Evolutionary conservation across 1,140 invertebrate species (phyloP), one percentile per base, ranked within the genome.

Genomic region (Pinna nobilis): DNA sequence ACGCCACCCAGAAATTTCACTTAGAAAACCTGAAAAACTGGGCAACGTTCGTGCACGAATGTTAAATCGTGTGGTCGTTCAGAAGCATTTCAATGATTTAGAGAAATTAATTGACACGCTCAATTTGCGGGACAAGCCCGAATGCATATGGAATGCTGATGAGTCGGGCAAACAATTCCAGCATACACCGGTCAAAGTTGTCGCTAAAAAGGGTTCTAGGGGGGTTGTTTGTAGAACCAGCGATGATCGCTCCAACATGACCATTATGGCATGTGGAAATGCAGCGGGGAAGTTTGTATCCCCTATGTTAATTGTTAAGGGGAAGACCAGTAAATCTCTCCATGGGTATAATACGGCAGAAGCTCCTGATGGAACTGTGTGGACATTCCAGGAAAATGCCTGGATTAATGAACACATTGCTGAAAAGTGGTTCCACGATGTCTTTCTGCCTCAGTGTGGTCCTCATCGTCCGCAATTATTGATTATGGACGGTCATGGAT

Each of bases 141-240:
- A 49, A 0, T 3, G 13, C 2, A 70, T 77, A 20, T 77, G 76
- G 70, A 77, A 77, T 41, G 64, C 59, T 37, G 59, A 75, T 37
- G 66, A 75, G 37, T 37, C 50, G 9, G 60, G 37, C 23, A 53
- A 39, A 15, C 33, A 55, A 15, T 41, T 76, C 39, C 51, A 60
- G 30, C 60, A 70, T 32, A 50, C 15, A 32, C 67, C 61, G 20
- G 23, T 47, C 13, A 37, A 49, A 3, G 63, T 78, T 7, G 30
- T 47, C 51, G 28, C 44, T 6, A n/a, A 49, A 41, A 60, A 72
- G 61, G 55, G 59, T 25, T 25, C 33, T 3, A 59, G 41, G 44
- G 41, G 44, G 20, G 15, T 53, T 41, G 9, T 25, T 20, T 28
- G 64, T 6, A 66, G 64, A 28, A 60, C 50, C 30, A 47, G 28